Percentiles rank a stretch among this genome's conserved stretches.
Conservation (phyloP, 2,113 vertebrate species). For the Sprattus sprattus region DNA sequence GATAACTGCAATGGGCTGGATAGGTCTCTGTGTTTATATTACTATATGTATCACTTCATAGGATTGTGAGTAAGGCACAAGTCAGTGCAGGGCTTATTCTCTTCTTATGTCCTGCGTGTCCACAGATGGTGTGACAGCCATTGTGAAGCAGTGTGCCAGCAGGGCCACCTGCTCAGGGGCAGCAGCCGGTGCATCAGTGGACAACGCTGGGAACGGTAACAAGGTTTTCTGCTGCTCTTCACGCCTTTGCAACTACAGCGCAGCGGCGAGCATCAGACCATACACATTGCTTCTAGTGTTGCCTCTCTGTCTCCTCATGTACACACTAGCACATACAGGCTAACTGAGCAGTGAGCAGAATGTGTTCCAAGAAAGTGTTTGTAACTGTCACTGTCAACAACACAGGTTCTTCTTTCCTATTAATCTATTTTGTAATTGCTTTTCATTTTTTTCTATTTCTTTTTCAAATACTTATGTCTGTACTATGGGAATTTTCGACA, state of each 20-base stretch:
- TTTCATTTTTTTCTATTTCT: background rate
- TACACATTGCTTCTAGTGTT: slow-evolving; percentile 42
- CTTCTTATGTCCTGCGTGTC: background rate
- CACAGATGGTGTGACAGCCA: slow-evolving; percentile 39
- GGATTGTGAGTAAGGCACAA: background rate
- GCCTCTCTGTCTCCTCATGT: slow-evolving; percentile 23
- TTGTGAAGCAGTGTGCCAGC: slow-evolving; percentile 59
- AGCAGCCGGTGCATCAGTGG: slow-evolving; percentile 1
- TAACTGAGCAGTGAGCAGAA: background rate
- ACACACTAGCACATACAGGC: background rate
- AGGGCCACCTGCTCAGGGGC: slow-evolving; percentile 46
- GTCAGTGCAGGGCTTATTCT: background rate
- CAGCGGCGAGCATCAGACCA: slow-evolving; percentile 37
- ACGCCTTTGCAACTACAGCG: slow-evolving; percentile 61
- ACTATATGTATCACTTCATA: background rate
- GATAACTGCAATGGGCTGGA: background rate
- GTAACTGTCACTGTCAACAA: background rate
- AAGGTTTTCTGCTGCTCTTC: slow-evolving; percentile 57
- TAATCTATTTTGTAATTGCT: background rate
- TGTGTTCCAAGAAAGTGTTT: background rate
- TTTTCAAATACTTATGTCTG: background rate
- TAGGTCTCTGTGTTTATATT: background rate
- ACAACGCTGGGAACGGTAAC: slow-evolving; percentile 56
- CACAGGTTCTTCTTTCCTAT: background rate
- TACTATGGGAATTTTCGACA: background rate